These are phyloP conservation scores for Karalla daura DNA, from an alignment of 2,797 vertebrate species.

Conservation along the genomic window DNA sequence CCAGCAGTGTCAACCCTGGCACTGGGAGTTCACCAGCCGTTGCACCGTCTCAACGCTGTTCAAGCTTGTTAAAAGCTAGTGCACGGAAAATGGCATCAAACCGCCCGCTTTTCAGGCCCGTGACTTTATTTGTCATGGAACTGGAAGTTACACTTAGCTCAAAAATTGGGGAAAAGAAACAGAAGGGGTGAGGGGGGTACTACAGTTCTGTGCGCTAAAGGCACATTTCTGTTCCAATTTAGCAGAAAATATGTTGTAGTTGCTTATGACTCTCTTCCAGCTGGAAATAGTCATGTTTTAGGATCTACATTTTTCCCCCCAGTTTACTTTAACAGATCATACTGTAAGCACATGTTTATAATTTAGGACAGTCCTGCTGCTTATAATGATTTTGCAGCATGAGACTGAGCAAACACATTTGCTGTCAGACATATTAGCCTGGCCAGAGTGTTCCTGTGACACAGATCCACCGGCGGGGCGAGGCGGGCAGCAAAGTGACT, in stretches of 20 bases:
- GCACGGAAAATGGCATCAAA: slow-evolving; percentile 77
- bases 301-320: slow-evolving; percentile 70
- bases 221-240: slow-evolving; percentile 81
- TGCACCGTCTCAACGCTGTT: slow-evolving; percentile 55
- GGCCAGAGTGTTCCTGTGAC: slow-evolving; percentile 70
- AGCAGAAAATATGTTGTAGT: slow-evolving; percentile 83
- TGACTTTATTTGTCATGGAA: slow-evolving; percentile 76
- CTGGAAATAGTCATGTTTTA: slow-evolving; percentile 83
- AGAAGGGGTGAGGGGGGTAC: slow-evolving; percentile 47
- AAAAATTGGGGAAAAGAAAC: slow-evolving; percentile 58
- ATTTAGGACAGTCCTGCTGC: slow-evolving; percentile 80
- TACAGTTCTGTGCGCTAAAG: slow-evolving; percentile 57
- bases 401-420: slow-evolving; percentile 82
- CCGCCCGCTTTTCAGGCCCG: slow-evolving; percentile 50
- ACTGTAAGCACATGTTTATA: slow-evolving; percentile 86
- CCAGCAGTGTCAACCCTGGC: slow-evolving; percentile 52
- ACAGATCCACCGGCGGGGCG: slow-evolving; percentile 65
- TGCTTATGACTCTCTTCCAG: slow-evolving; percentile 76
- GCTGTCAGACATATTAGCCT: slow-evolving; percentile 77
- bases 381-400: slow-evolving; percentile 83
- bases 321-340: slow-evolving; percentile 83
- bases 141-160: slow-evolving; percentile 77
- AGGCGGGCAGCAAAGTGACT: slow-evolving; percentile 47
- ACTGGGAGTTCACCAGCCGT: slow-evolving; percentile 55
- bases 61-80: slow-evolving; percentile 63